A percentile compares a stretch with the other conserved stretches of the same genome.
Evolutionary conservation across 2,888 invertebrate species (phyloP).

Genomic region (Dryomyza anilis): DNA sequence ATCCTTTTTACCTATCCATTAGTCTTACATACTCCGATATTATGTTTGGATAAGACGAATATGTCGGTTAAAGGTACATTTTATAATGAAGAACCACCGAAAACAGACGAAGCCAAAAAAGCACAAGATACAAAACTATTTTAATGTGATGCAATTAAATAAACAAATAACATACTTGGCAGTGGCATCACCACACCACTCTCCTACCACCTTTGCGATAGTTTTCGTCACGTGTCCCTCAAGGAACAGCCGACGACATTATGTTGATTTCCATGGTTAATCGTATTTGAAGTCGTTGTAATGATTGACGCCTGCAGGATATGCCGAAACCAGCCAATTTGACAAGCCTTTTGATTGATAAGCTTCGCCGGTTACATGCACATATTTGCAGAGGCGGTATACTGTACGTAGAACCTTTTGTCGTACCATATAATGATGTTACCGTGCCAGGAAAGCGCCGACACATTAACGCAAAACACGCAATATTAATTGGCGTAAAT

Average conservation of each 20-base stretch:
- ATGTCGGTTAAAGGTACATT: no score
- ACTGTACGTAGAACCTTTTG: no score
- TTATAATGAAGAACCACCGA: no score
- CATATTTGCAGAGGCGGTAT: no score
- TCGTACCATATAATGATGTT: no score
- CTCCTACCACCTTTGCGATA: not conserved
- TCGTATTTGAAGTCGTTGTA: constrained; percentile 36
- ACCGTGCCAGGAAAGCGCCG: no score
- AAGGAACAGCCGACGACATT: not conserved
- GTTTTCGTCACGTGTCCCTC: constrained; percentile 18
- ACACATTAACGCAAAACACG: constrained; percentile 41
- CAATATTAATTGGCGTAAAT: constrained; percentile 53
- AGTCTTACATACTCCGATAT: no score
- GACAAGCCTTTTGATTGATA: not conserved
- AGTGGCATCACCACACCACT: no score
- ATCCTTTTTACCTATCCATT: no score
- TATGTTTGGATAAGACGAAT: no score
- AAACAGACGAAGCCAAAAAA: no score
- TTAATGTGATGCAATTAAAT: constrained; percentile 43
- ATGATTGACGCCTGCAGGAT: constrained; percentile 48
- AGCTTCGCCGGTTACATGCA: not conserved
- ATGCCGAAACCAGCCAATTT: not conserved
- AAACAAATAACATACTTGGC: constrained; percentile 33
- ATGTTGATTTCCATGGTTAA: constrained; percentile 21
- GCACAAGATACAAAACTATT: constrained; percentile 34